Base-by-base conservation (phyloP, 2,113 vertebrate genomes). In the Ovis canadensis region DNA sequence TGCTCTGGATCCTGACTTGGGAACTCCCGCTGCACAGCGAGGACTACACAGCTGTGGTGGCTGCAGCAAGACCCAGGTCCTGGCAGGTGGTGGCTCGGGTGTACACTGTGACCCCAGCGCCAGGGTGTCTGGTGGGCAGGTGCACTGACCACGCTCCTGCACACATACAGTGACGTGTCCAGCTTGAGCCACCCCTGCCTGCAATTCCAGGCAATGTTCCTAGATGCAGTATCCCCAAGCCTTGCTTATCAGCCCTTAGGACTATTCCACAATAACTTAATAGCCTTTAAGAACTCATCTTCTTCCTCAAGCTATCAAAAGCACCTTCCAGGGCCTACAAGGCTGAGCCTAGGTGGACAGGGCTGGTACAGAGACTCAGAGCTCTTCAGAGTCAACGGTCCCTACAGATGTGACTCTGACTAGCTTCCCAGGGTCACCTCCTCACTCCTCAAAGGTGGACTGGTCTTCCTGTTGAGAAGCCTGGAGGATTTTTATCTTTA, bases 371-470 rank as follows among this genome's bases (percentile, higher is more conserved):
- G 52, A 85, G 91, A 62, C 12, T 54, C 27, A 16, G 1, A 82
- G 64, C 43, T 84, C 40, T 82, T 88, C 17, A n/a, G 29, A 52
- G n/a, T 19, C 40, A 62, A 15, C 1, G 19, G 40, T 83, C n/a
- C 71, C 40, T 48, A 40, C 2, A 33, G 54, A 64, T 21, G 21
- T 36, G 10, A 25, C 27, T 36, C 52, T 2, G 13, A 40, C 40
- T 67, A 78, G 64, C 82, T 62, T n/a, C 55, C 45, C 40, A 45
- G 17, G 2, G 6, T 19, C 62, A 67, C 29, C 40, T 16, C 36
- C 36, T 62, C 36, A 60, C 57, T 71, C 90, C 45, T 71, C 94
- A 89, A 96, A 78, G 83, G 6, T n/a, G 6, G 64, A 78, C 29
- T 19, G n/a, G n/a, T n/a, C 78, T 74, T 90, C 40, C 57, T 59